These are phyloP conservation scores for Procambarus clarkii DNA, from an alignment of 1,140 invertebrate genomes.

Conservation along the genomic window DNA sequence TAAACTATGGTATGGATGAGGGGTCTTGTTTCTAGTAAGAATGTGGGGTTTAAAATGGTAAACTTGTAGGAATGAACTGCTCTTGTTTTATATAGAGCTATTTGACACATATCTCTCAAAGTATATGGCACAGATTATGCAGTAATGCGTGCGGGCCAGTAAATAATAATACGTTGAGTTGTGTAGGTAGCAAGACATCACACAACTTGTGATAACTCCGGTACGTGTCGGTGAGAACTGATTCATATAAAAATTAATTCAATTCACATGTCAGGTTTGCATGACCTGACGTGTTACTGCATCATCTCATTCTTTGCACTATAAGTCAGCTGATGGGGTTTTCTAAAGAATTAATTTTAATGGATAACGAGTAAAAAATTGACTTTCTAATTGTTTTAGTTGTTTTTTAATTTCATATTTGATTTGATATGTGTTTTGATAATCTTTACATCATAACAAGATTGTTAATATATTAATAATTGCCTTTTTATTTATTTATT, in stretches of 20 bases:
- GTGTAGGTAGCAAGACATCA: no score
- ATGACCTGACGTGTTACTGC: conserved; percentile 2
- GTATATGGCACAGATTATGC: no score
- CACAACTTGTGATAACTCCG: neutral
- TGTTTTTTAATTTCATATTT: neutral
- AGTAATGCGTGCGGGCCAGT: no score
- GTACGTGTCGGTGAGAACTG: neutral
- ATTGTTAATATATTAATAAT: neutral
- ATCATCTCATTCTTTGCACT: conserved; percentile 9
- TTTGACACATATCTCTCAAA: no score
- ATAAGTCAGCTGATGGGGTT: neutral
- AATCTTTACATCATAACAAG: neutral
- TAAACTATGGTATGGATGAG: neutral
- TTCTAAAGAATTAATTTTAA: conserved; percentile 12
- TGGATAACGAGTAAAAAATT: conserved; percentile 21
- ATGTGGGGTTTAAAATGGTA: no score
- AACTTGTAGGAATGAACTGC: no score
- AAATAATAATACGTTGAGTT: no score
- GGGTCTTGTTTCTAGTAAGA: neutral
- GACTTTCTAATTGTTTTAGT: neutral
- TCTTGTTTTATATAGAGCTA: no score
- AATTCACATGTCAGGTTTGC: neutral
- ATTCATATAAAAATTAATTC: no score
- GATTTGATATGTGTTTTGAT: conserved; percentile 1
- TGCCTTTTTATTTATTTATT: no score